A percentile compares a stretch with the other conserved stretches of the same genome.
Evolutionary conservation across 2,797 vertebrate genomes (phyloP).

Genomic region (Chaetophractus vellerosus): DNA sequence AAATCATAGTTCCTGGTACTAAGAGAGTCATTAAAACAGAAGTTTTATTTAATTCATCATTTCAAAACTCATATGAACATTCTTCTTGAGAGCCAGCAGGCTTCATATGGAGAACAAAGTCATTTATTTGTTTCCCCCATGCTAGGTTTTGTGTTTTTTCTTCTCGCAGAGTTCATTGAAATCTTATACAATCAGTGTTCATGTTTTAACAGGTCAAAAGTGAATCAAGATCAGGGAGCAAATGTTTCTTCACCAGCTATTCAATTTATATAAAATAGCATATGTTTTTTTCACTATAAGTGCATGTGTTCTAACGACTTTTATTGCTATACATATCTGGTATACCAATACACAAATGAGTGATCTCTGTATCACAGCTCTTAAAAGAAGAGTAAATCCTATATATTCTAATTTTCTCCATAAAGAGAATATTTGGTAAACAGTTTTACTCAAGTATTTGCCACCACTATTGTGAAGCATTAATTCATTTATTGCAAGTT

Average conservation of each 20-base stretch:
- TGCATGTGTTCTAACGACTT: background rate
- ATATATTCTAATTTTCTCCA: background rate
- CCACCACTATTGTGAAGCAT: background rate
- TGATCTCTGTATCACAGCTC: background rate
- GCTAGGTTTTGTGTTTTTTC: background rate
- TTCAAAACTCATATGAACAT: background rate
- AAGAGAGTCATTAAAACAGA: background rate
- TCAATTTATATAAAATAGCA: background rate
- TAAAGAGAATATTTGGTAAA: background rate
- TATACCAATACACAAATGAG: background rate
- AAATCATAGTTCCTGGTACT: background rate
- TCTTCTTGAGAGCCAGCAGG: background rate
- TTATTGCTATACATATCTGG: background rate
- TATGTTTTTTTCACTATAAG: background rate
- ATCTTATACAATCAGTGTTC: background rate
- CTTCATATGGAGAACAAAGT: background rate
- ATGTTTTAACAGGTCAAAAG: no score
- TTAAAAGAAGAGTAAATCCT: background rate
- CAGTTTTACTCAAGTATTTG: conserved; percentile 4
- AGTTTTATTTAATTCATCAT: background rate
- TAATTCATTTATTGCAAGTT: background rate
- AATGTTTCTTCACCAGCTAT: background rate
- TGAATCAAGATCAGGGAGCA: background rate
- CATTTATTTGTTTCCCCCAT: background rate
- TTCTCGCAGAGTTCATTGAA: background rate